Evolutionary conservation across 1,140 invertebrate species (phyloP), one percentile per base, ranked within the genome.

Genomic region (Leptinotarsa undecemlineata): DNA sequence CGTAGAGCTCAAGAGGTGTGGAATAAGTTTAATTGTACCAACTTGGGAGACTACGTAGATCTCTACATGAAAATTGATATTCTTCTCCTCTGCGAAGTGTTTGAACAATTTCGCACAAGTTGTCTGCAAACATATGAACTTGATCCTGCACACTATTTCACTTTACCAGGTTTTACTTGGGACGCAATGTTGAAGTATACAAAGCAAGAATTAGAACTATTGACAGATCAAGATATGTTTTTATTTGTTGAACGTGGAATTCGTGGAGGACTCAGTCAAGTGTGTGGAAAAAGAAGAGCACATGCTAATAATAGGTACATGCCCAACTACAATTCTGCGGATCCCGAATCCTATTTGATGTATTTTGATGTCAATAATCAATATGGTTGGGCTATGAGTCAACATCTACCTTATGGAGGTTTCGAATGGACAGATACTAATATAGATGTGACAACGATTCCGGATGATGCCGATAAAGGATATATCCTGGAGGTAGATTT

Each of bases 101-200:
- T n/a, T n/a, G n/a, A n/a, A n/a, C n/a, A n/a, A 23, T 23, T 23
- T 23, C 23, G 26, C 26, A 26, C 5, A 4, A 26, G 26, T 26
- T 26, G 4, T 26, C 23, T 23, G 23, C 2, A 23, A 23, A 23
- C 21, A 23, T 19, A 84, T 71, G 81, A 86, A 26, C 26, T 26
- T 33, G n/a, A 19, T 70, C 67, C 80, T 86, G 73, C 81, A 81
- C 21, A 0, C 75, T 17, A 81, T 78, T 76, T 71, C 80, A 69
- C 5, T 6, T 87, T 77, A 81, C 86, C 82, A 85, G 84, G 64
- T 86, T 86, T 78, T 19, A 85, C 70, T 21, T 71, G 15, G 76
- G 78, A 4, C 82, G 83, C 76, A 19, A 78, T 51, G 75, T 84
- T 77, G 57, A 70, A 6, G 68, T 84, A 15, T 14, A 26, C 26